Evolutionary conservation across 23 tunicate genomes (phyloP).

Genomic region (Oikopleura dioica): DNA sequence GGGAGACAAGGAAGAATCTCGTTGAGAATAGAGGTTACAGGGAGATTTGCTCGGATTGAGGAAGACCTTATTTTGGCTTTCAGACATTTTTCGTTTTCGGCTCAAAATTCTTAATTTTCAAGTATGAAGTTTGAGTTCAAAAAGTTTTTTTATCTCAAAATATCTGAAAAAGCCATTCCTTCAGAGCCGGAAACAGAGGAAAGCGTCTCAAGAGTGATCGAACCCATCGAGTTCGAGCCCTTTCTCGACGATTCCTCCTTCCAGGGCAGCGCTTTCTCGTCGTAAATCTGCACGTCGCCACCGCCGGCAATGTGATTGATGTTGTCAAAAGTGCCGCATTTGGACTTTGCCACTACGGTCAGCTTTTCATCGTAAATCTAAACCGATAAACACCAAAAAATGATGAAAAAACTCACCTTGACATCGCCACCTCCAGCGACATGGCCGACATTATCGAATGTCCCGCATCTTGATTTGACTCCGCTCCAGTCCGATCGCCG

Average conservation of each 20-base stretch:
- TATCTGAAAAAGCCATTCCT: no score
- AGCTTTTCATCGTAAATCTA: conserved; percentile 31
- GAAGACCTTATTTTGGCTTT: no score
- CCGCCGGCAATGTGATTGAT: conserved; percentile 43
- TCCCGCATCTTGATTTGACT: conserved; percentile 43
- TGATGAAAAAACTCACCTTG: background rate
- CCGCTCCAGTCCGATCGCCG: conserved; percentile 24
- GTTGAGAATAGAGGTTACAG: no score
- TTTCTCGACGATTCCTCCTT: background rate
- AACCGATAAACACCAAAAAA: background rate
- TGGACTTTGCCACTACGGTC: conserved; percentile 17
- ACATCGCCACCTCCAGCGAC: conserved; percentile 32
- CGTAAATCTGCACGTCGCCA: conserved; percentile 26
- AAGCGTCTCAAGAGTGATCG: no score
- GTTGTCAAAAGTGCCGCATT: conserved; percentile 36
- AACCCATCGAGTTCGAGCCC: background rate
- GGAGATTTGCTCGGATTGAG: no score
- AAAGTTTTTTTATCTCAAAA: no score
- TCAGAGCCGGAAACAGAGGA: no score
- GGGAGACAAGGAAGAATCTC: no score
- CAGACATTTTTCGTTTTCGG: no score
- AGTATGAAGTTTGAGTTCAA: no score
- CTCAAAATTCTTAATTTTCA: no score
- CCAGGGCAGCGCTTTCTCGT: conserved; percentile 16
- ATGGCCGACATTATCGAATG: conserved; percentile 28